These are phyloP conservation scores for Euwallacea fornicatus DNA, from an alignment of 1,140 invertebrate genomes.

Conservation along the genomic window DNA sequence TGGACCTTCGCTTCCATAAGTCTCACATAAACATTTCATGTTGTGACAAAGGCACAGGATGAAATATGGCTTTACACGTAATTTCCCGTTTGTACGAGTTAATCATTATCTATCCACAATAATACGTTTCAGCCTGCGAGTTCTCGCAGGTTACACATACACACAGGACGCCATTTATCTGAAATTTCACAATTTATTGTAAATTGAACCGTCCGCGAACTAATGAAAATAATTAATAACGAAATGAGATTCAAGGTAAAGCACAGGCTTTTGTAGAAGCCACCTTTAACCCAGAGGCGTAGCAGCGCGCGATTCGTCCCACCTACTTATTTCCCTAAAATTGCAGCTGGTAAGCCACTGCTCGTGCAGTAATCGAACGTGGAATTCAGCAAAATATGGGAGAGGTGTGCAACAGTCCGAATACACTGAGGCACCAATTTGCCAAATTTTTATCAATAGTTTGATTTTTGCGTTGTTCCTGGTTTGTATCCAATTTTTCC, in stretches of 20 bases:
- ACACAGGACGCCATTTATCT: slow-evolving; percentile 32
- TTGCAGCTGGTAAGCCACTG: too few species aligned
- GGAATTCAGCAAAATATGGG: too few species aligned
- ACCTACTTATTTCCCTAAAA: too few species aligned
- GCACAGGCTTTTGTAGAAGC: slow-evolving; percentile 6
- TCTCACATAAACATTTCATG: slow-evolving; percentile 12
- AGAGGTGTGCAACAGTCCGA: too few species aligned
- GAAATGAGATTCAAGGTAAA: slow-evolving; percentile 34
- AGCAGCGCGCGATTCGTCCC: not conserved
- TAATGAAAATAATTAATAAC: slow-evolving; percentile 42
- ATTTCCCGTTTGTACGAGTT: slow-evolving; percentile 37
- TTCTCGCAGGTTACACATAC: slow-evolving; percentile 20
- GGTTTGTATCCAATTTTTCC: too few species aligned
- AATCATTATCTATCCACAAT: slow-evolving; percentile 39
- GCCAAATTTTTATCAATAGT: too few species aligned
- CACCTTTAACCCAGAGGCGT: slow-evolving; percentile 15
- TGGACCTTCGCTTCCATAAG: slow-evolving; percentile 1
- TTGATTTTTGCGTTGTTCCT: too few species aligned
- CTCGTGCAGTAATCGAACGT: too few species aligned
- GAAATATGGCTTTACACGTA: slow-evolving; percentile 32
- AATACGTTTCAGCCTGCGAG: slow-evolving; percentile 27
- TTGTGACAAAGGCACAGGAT: slow-evolving; percentile 29
- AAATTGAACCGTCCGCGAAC: slow-evolving; percentile 38
- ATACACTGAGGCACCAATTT: too few species aligned
- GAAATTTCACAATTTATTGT: slow-evolving; percentile 41